Evolutionary conservation across 2,888 invertebrate species (phyloP).

Genomic region (Thyatira batis): DNA sequence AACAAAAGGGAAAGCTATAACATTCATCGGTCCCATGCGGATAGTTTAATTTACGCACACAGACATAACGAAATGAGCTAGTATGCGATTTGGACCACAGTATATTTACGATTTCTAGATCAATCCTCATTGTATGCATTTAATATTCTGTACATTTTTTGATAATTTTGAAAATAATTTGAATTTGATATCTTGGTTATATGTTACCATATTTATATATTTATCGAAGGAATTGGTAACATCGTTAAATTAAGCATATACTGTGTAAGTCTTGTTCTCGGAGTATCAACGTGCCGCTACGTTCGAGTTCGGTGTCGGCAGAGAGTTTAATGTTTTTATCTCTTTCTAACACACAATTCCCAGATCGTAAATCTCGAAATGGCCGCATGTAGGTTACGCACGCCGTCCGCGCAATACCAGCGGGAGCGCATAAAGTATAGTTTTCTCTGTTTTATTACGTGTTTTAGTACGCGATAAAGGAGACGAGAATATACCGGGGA

Average conservation of each 20-base stretch:
- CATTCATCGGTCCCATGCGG: slow-evolving; percentile 80
- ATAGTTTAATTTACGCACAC: slow-evolving; percentile 82
- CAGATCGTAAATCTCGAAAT: slow-evolving; percentile 84
- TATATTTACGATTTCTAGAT: slow-evolving; percentile 50
- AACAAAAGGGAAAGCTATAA: slow-evolving; percentile 83
- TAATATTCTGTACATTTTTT: slow-evolving; percentile 5
- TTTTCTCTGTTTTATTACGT: slow-evolving; percentile 82
- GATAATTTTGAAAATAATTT: not conserved
- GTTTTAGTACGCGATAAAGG: slow-evolving; percentile 77
- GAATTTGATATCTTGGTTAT: not conserved
- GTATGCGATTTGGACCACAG: slow-evolving; percentile 66
- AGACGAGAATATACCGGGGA: slow-evolving; percentile 75
- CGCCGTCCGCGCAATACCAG: slow-evolving; percentile 77
- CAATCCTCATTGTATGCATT: slow-evolving; percentile 13
- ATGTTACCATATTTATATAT: not conserved
- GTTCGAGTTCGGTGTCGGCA: slow-evolving; percentile 70
- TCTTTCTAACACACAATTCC: slow-evolving; percentile 82
- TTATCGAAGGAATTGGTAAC: slow-evolving; percentile 2
- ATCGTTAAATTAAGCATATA: slow-evolving; percentile 50
- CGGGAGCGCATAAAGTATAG: slow-evolving; percentile 80
- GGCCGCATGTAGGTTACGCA: slow-evolving; percentile 84
- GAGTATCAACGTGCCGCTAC: slow-evolving; percentile 64
- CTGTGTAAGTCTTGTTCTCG: slow-evolving; percentile 66
- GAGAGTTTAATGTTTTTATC: slow-evolving; percentile 79
- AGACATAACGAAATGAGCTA: slow-evolving; percentile 71